These are phyloP conservation scores for Hecatera dysodea DNA, from an alignment of 2,888 invertebrate species.

Conservation along the genomic window DNA sequence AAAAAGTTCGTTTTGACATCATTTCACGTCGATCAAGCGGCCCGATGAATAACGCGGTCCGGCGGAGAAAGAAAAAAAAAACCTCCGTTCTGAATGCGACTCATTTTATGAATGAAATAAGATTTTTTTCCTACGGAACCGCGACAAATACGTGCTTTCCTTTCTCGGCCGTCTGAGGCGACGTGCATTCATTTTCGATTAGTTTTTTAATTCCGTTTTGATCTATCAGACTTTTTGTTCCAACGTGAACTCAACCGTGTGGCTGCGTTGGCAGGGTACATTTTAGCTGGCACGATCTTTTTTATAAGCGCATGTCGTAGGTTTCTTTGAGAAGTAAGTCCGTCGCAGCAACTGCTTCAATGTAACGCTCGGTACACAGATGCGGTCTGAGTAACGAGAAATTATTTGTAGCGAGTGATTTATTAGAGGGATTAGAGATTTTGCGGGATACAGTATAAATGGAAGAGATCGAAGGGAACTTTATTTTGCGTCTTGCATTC, in stretches of 20 bases:
- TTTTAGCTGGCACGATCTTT: constrained; percentile 49
- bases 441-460: constrained; percentile 52
- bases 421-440: constrained; percentile 68
- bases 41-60: constrained; percentile 71
- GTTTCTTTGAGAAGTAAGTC: constrained; percentile 77
- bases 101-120: constrained; percentile 91
- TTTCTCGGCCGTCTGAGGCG: constrained; percentile 81
- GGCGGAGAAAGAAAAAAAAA: constrained; percentile 72
- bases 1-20: constrained; percentile 82
- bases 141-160: constrained; percentile 90
- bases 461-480: constrained; percentile 40
- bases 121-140: constrained; percentile 85
- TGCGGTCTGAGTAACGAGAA: constrained; percentile 84
- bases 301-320: constrained; percentile 72
- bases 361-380: constrained; percentile 80
- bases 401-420: constrained; percentile 76
- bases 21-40: constrained; percentile 88
- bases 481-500: constrained; percentile 31
- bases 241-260: constrained; percentile 63
- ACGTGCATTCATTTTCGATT: constrained; percentile 89
- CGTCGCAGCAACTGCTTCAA: constrained; percentile 76
- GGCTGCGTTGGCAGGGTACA: constrained; percentile 30
- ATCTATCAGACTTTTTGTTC: constrained; percentile 69
- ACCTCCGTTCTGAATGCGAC: constrained; percentile 84
- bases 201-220: constrained; percentile 75